phyloP scores from a whole-genome alignment of 2,113 vertebrate genomes.

The Mesocricetus auratus region DNA sequence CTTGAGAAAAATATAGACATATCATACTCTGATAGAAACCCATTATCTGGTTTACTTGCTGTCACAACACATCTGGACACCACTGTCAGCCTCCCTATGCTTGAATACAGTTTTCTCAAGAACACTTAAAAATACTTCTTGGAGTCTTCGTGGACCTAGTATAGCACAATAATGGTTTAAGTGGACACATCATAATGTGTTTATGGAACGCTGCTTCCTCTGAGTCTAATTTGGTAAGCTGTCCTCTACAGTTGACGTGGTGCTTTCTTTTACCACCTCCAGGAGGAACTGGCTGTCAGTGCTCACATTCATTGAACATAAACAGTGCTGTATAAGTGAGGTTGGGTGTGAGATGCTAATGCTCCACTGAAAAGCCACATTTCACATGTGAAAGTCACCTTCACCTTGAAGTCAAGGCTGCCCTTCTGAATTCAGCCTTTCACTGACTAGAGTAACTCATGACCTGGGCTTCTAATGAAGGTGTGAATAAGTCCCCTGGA shows the following conservation, averaged over 20 bases:
- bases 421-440: background rate
- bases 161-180: conserved; percentile 48
- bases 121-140: background rate
- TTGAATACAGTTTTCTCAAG: background rate
- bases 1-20: background rate
- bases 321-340: background rate
- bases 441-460: background rate
- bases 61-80: background rate
- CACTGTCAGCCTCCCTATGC: background rate
- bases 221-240: background rate
- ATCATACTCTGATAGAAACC: background rate
- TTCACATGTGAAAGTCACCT: background rate
- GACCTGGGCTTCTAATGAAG: background rate
- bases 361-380: background rate
- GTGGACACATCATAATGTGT: background rate
- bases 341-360: rapidly evolving
- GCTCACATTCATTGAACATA: background rate
- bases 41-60: background rate
- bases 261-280: background rate
- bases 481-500: background rate
- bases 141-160: background rate
- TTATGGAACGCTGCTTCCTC: background rate
- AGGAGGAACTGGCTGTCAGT: background rate
- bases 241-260: background rate
- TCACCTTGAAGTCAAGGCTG: background rate